phyloP scores from a whole-genome alignment of 53 echinoderm and acorn worm genomes.

The Glandiceps talaboti region DNA sequence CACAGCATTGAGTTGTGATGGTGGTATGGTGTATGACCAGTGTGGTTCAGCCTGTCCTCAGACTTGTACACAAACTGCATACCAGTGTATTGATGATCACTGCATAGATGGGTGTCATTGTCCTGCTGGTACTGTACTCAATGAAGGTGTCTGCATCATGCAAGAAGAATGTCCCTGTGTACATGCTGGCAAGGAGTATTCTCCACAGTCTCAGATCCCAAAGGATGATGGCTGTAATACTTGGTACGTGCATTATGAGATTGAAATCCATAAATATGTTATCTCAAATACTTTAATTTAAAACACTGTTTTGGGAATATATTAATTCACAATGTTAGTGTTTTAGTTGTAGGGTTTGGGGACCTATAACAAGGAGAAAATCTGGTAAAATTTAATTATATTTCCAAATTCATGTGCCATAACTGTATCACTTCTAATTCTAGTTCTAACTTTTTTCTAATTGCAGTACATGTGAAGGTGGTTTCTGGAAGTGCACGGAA shows the following conservation, averaged over 20 bases:
- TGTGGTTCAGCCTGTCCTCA: not conserved
- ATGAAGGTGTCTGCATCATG: not conserved
- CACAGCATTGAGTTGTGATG: not conserved
- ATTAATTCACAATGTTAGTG: no score
- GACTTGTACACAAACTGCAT: not conserved
- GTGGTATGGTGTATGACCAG: not conserved
- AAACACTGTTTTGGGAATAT: no score
- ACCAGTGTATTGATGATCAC: not conserved
- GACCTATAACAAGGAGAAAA: no score
- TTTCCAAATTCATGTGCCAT: no score
- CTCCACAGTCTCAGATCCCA: not conserved
- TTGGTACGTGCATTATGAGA: no score
- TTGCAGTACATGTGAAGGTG: conserved; percentile 1
- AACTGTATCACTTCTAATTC: no score
- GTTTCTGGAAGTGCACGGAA: not conserved
- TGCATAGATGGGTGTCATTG: not conserved
- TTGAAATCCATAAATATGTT: no score
- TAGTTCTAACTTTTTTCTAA: not conserved
- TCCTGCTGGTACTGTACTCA: conserved; percentile 8
- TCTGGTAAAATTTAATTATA: no score
- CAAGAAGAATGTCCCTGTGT: conserved; percentile 1
- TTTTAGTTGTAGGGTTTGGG: no score
- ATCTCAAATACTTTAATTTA: no score
- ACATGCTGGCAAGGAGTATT: not conserved
- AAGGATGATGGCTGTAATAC: conserved; percentile 2